Base-by-base conservation (phyloP, 2,113 vertebrate genomes). In the Xyliphius kryptos region DNA sequence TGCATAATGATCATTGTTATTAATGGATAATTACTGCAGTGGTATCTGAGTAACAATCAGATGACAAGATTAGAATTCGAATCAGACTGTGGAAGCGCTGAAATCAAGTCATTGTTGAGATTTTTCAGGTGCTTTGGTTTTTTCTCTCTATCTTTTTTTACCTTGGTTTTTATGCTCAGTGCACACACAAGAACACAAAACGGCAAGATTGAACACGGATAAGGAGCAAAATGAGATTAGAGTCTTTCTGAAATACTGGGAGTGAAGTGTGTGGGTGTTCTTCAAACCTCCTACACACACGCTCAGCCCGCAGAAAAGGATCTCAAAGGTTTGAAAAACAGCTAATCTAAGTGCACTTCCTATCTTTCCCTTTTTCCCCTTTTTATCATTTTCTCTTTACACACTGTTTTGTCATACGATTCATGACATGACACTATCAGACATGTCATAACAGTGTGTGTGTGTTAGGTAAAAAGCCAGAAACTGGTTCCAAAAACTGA, bases 241-340 rank as follows among this genome's bases (percentile, higher is more conserved):
- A 20, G 59, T 61, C 17, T 61, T 64, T 56, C 41, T 58, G 55
- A 63, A 19, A 36, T 54, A 21, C 41, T 38, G 13, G 13, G 11
- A 52, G 11, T 56, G 19, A 66, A 54, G 12, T 10, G 56, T 61
- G 63, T 66, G 20, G 44, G 57, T 66, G n/a, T n/a, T n/a, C n/a
- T n/a, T n/a, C n/a, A n/a, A n/a, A n/a, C n/a, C n/a, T n/a, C n/a
- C n/a, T n/a, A n/a, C n/a, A n/a, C n/a, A n/a, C n/a, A n/a, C n/a
- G n/a, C n/a, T 52, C 43, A 52, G 14, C 26, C 17, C 54, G 9
- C 17, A 54, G 40, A n/a, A 13, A 54, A 3, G 17, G 54, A 41
- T 55, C 60, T 52, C 14, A 9, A 52, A 51, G 13, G 17, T 15
- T 2, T 40, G 32, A n/a, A 51, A 48, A 52, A 64, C 48, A 61